A percentile compares a stretch with the other conserved stretches of the same genome.
phyloP scores from a whole-genome alignment of 1,140 invertebrate genomes.

The Drosophila nigrodunni region DNA sequence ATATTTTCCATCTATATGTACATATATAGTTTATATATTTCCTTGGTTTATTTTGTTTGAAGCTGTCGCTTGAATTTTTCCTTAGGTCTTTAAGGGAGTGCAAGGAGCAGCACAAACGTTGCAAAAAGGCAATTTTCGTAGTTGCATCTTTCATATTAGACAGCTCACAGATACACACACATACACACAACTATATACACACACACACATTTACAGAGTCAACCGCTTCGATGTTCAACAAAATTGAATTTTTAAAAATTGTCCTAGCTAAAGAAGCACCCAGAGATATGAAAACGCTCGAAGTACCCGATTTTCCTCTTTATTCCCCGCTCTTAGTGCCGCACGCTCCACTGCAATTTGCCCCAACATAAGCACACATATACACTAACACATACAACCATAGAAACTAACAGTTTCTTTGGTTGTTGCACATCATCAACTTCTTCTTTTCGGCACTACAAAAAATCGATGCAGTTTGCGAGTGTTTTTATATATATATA shows the following conservation, averaged over 20 bases:
- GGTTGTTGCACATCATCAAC: constrained; percentile 67
- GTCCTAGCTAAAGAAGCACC: constrained; percentile 62
- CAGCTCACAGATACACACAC: constrained; percentile 42
- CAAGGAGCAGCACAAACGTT: constrained; percentile 16
- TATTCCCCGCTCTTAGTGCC: background rate
- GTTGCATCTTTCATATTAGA: constrained; percentile 66
- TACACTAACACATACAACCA: constrained; percentile 24
- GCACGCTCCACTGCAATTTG: constrained; percentile 41
- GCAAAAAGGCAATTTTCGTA: constrained; percentile 72
- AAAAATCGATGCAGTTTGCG: constrained; percentile 56
- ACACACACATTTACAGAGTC: constrained; percentile 7
- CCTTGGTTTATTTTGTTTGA: constrained; percentile 28
- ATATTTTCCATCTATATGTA: background rate
- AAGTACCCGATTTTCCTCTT: background rate
- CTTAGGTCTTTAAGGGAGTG: background rate
- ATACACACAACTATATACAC: constrained; percentile 26
- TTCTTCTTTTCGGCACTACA: constrained; percentile 51
- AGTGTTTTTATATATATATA: constrained; percentile 28
- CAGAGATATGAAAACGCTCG: constrained; percentile 69
- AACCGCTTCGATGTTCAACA: constrained; percentile 65
- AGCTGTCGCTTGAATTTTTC: constrained; percentile 25
- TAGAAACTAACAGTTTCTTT: constrained; percentile 38
- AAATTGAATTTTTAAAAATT: constrained; percentile 83
- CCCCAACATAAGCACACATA: constrained; percentile 27
- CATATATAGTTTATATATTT: constrained; percentile 11